Evolutionary conservation across 2,888 invertebrate genomes (phyloP), one percentile per base, ranked within the genome.

Genomic region (Aproaerema taeniolella): DNA sequence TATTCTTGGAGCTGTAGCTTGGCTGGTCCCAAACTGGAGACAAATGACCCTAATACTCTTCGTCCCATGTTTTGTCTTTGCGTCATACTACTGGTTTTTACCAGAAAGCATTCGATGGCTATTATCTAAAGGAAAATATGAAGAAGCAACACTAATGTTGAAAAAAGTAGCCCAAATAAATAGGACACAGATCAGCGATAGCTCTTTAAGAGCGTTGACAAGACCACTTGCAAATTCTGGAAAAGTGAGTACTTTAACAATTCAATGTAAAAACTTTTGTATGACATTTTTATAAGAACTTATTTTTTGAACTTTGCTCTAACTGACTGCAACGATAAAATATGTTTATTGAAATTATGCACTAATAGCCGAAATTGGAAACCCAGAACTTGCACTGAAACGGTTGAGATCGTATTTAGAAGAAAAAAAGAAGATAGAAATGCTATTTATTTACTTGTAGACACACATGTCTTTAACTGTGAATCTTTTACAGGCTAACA

Each of bases 101-200:
- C 54, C 69, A 0, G 93, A 93, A 73, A 93, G 93, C 26, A 88
- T 93, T 7, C 87, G 95, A 47, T 95, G 95, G 95, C 82, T 94
- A 13, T 68, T 94, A 6, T 90, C 91, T 1, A 91, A 92, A 49
- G 88, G 89, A 16, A 88, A 89, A 52, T 88, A 86, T 41, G 82
- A 88, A 0, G 88, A 91, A 51, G 93, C 93, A 0, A 89, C 88
- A 47, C 62, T 58, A 5, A 88, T 92, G 4, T 67, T 93, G 29
- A 77, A 85, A n/a, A 89, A 82, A 46, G 90, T 92, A 1, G 90
- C 93, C 0, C 81, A 67, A 45, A 73, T 90, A 0, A 93, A 93
- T 49, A 88, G 86, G 29, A 86, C 86, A 1, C 60, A 78, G 39
- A 69, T 91, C 5, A 88, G 88, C 25, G 86, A 89, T n/a, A 83